Conservation (phyloP, 2,113 vertebrate species). For the Actenoides lindsayi region DNA sequence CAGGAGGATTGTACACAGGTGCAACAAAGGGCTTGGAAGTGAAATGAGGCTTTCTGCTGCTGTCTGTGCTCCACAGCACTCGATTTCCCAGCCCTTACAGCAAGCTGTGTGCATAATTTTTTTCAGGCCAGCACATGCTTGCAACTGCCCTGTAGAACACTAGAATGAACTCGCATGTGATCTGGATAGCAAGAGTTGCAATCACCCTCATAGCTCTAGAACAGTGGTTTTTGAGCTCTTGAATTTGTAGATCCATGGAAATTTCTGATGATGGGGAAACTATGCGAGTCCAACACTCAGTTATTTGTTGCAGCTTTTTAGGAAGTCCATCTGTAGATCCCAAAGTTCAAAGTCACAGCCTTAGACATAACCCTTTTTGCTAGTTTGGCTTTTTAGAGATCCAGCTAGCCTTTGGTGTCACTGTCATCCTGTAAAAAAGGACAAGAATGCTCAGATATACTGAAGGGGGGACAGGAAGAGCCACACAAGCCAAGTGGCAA, state of each 20-base stretch:
- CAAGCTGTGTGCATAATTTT: neutral
- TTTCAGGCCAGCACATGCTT: neutral
- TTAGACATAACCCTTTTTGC: neutral
- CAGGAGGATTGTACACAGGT: neutral
- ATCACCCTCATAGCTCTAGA: neutral
- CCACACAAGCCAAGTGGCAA: neutral
- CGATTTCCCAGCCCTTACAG: neutral
- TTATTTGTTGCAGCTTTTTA: neutral
- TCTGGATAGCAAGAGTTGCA: neutral
- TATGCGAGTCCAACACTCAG: neutral
- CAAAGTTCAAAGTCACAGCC: fast-evolving
- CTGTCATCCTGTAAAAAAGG: neutral
- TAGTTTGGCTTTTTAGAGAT: neutral
- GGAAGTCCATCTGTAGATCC: neutral
- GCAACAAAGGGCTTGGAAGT: neutral
- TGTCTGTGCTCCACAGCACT: too few relatives aligned
- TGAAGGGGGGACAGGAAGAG: neutral
- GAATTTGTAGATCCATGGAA: neutral
- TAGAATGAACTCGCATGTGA: neutral
- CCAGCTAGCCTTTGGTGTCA: neutral
- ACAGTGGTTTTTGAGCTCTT: neutral
- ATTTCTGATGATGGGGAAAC: neutral
- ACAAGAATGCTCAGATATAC: neutral
- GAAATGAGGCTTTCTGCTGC: neutral
- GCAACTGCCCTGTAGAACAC: neutral